These are phyloP conservation scores for Megaustenia siamemsis DNA, from an alignment of 2,888 invertebrate species.

Conservation along the genomic window DNA sequence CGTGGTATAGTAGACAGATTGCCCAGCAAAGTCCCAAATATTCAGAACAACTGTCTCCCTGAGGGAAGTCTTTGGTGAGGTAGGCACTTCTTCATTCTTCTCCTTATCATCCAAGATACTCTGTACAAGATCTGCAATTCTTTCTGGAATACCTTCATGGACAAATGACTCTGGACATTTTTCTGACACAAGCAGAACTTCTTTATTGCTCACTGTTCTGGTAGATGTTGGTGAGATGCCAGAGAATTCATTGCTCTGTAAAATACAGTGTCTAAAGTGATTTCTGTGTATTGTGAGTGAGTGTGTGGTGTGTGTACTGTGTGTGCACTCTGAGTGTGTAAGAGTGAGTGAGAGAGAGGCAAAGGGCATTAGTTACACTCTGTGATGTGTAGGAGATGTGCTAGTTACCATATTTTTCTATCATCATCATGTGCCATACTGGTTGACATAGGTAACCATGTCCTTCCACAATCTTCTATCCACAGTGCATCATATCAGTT, in stretches of 20 bases:
- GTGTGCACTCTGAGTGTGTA: too few relatives aligned
- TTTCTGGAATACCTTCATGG: constrained; percentile 71
- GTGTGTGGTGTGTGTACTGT: too few relatives aligned
- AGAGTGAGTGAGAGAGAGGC: too few relatives aligned
- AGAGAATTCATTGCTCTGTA: neutral
- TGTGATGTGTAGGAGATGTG: too few relatives aligned
- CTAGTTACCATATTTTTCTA: too few relatives aligned
- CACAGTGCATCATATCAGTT: too few relatives aligned
- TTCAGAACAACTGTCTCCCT: constrained; percentile 69
- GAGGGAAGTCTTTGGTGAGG: neutral
- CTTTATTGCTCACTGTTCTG: constrained; percentile 6
- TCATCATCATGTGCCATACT: too few relatives aligned
- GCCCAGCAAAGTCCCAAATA: constrained; percentile 80
- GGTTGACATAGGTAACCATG: too few relatives aligned
- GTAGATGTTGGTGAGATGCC: neutral
- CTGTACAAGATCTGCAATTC: constrained; percentile 76
- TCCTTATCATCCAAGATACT: constrained; percentile 68
- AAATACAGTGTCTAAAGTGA: neutral
- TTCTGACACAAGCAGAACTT: constrained; percentile 28
- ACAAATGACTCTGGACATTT: neutral
- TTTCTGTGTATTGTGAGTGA: neutral
- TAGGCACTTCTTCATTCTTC: constrained; percentile 39
- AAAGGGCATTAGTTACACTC: too few relatives aligned
- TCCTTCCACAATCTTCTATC: too few relatives aligned
- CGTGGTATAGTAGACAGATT: constrained; percentile 76